These are phyloP conservation scores for Ridgeia piscesae DNA, from an alignment of 1,140 invertebrate genomes.

Conservation along the genomic window DNA sequence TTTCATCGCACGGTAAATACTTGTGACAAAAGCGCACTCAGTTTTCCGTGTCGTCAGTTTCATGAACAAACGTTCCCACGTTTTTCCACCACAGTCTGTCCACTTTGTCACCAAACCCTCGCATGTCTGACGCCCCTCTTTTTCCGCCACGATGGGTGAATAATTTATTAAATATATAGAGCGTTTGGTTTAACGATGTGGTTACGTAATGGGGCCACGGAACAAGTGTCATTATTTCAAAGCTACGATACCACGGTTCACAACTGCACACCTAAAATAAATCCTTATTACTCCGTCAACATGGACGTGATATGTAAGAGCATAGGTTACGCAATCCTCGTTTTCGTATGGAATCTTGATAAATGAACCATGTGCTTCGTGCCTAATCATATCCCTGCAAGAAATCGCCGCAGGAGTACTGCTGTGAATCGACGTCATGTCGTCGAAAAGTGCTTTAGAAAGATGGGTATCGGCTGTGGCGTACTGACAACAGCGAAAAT, in stretches of 20 bases:
- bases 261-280: background rate
- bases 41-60: background rate
- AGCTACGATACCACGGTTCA: background rate
- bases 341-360: background rate
- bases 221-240: background rate
- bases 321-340: background rate
- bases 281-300: background rate
- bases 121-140: background rate
- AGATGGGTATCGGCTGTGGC: background rate
- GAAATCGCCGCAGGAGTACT: background rate
- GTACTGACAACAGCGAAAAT: background rate
- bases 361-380: background rate
- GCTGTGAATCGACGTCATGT: background rate
- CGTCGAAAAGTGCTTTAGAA: background rate
- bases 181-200: background rate
- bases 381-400: background rate
- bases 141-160: background rate
- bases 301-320: background rate
- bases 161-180: background rate
- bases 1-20: background rate
- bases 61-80: background rate
- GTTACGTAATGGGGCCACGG: background rate
- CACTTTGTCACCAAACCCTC: background rate
- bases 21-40: background rate
- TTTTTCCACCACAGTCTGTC: background rate